A percentile compares a stretch with the other conserved stretches of the same genome.
Evolutionary conservation across 1,140 invertebrate genomes (phyloP).

Genomic region (Planococcus citri): DNA sequence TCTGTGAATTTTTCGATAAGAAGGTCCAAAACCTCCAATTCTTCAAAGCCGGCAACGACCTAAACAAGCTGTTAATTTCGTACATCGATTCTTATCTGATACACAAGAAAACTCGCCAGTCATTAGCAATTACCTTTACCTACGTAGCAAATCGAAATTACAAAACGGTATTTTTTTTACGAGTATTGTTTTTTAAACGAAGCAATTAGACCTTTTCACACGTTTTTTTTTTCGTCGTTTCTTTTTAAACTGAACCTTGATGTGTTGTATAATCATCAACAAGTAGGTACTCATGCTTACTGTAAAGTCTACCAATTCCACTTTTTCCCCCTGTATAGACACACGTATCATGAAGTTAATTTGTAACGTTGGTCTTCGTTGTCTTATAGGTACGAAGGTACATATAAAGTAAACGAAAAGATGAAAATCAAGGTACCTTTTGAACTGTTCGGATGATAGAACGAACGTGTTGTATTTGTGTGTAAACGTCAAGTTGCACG

Average conservation of each 20-base stretch:
- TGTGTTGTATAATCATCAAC: not conserved
- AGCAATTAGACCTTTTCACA: slow-evolving; percentile 1
- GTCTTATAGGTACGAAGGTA: no score
- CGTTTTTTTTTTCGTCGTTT: not conserved
- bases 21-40: no score
- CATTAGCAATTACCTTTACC: no score
- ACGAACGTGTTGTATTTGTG: not conserved
- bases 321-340: no score
- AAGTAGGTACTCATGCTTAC: not conserved
- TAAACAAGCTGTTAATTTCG: no score
- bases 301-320: no score
- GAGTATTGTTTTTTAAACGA: not conserved
- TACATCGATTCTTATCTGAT: no score
- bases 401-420: no score
- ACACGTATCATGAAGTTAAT: not conserved
- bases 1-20: no score
- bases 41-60: no score
- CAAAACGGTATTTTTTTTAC: not conserved
- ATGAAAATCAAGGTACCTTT: not conserved
- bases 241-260: not conserved
- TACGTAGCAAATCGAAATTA: not conserved
- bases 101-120: no score
- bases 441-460: not conserved
- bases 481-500: not conserved
- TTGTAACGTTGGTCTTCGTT: not conserved